Evolutionary conservation across 2,888 invertebrate species (phyloP), one percentile per base, ranked within the genome.

Genomic region (Rutpela maculata): DNA sequence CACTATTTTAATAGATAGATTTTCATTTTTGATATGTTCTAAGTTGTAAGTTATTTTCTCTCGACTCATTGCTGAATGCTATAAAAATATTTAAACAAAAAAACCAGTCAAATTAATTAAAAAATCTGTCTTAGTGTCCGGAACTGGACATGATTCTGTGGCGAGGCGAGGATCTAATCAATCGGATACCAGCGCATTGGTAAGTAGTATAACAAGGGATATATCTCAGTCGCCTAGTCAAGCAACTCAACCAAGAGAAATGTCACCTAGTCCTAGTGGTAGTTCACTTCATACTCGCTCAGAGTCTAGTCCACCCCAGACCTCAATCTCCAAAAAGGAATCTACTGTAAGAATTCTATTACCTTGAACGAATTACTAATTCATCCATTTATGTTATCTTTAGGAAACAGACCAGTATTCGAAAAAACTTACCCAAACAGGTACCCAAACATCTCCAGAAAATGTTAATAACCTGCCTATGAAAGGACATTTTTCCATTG

Each of bases 401-500:
- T 69, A 90, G 90, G 90, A 90, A 59, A 83, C 85, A n/a, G 89
- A 88, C 59, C 85, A 86, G 77, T 89, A 88, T 83, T 87, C 89
- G 10, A 89, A 88, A 77, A 88, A 87, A 87, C 89, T 93, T 22
- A 92, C 93, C 0, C 93, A 94, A 87, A 92, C 93, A 11, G 93
- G 93, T 59, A 95, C 95, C 0, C 95, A 95, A 89, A 95, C 95
- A 0, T 94, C 94, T 35, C 95, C 95, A 0, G 94, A 93, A 87
- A 89, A 89, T 75, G 82, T 83, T 35, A 85, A 82, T 77, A 89
- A 80, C 83, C 87, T 85, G 15, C 83, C 88, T 12, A 84, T 89
- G 0, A 89, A 89, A 90, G 91, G 84, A 12, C 92, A 93, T 84
- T 94, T 94, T 87, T 93, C 91, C 71, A 93, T 94, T 73, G 94